Base-by-base conservation (phyloP, 1,140 invertebrate species). In the Brachionus rotundiformis region DNA sequence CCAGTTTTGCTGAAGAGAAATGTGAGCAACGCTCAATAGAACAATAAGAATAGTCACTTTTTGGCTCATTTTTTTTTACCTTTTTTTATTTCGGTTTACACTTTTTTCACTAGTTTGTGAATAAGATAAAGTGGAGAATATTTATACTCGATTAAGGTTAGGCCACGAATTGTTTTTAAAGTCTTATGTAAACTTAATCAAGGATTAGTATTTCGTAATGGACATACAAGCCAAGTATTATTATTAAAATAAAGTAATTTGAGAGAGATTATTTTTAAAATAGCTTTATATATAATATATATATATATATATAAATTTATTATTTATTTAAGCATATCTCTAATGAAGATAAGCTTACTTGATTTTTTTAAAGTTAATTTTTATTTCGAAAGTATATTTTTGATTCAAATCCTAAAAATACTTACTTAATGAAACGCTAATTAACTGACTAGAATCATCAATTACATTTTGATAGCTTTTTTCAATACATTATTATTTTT, bases 161-260 rank as follows among this genome's bases (percentile, higher is more conserved):
- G 47, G 47, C 47, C 47, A 54, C 47, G 47, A 54, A 54, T 54
- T 54, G 47, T 54, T 54, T 54, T 54, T 54, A 54, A 54, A 54
- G 47, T 54, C 47, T 54, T 54, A 54, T 54, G 19, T 54, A 54
- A 54, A 54, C 47, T 54, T 54, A 54, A 54, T 54, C 47, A 54
- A 54, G 47, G 47, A 54, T 54, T 54, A 54, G 47, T 54, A 23
- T 19, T 54, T 54, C 47, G 23, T 54, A 54, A 54, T 54, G 47
- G 47, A 54, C 47, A 54, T 54, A 54, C 47, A 54, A 54, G 47
- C 47, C 19, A 54, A 54, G 5, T 54, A 54, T 54, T 54, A 54
- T 54, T n/a, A 5, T 19, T 54, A 54, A 54, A 54, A 8, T 54
- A 16, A 19, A 19, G 19, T 19, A 54, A 54, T 54, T 54, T 54